Evolutionary conservation across 2,797 vertebrate genomes (phyloP).

Genomic region (Enteromius afrohamiltoni): DNA sequence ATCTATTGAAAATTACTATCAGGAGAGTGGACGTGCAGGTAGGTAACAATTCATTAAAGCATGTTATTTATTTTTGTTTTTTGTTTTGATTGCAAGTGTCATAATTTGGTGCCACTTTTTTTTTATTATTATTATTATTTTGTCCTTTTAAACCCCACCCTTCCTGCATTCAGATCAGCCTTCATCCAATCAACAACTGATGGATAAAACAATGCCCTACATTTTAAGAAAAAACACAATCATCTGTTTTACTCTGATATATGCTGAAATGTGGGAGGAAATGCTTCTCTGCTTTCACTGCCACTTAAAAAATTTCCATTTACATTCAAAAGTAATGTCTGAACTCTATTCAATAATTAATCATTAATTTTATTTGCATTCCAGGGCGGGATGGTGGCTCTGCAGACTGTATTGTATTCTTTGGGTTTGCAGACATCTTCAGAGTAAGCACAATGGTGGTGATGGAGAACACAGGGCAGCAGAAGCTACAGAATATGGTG

Average conservation of each 20-base stretch:
- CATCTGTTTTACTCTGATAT: not conserved
- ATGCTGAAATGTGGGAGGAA: not conserved
- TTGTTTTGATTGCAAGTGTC: not conserved
- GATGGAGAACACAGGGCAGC: slow-evolving; percentile 96
- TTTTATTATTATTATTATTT: not conserved
- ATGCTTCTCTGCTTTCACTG: not conserved
- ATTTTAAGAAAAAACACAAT: not conserved
- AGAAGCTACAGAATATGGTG: slow-evolving; percentile 94
- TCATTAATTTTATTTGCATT: slow-evolving; percentile 17
- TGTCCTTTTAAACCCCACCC: not conserved
- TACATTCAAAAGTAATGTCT: not conserved
- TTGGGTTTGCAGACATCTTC: slow-evolving; percentile 93
- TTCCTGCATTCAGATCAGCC: not conserved
- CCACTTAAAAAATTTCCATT: not conserved
- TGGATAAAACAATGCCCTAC: not conserved
- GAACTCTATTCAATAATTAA: not conserved
- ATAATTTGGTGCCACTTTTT: not conserved
- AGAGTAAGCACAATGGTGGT: slow-evolving; percentile 95
- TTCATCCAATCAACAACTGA: not conserved
- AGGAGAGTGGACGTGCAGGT: slow-evolving; percentile 98
- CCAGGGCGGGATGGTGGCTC: slow-evolving; percentile 87
- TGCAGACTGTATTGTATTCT: slow-evolving; percentile 94
- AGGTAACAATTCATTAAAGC: slow-evolving; percentile 17
- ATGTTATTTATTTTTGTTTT: not conserved
- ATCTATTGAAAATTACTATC: slow-evolving; percentile 98